phyloP scores from a whole-genome alignment of 2,113 vertebrate genomes.

The Aegotheles bennettii region DNA sequence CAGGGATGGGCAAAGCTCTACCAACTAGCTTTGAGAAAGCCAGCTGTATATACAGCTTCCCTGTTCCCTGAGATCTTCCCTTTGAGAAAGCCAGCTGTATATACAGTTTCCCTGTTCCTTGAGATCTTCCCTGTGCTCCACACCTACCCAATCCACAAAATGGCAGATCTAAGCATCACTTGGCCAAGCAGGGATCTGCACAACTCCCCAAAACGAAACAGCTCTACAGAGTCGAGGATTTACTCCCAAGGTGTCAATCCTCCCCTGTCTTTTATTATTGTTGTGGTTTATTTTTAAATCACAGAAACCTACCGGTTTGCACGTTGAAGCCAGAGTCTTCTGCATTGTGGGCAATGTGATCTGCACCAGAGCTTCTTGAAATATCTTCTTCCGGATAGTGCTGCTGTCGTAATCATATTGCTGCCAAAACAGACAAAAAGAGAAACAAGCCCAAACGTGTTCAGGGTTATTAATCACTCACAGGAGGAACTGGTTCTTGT shows the following conservation, averaged over 20 bases:
- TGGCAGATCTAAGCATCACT: background rate
- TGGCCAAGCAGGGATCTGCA: background rate
- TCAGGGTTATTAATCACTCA: background rate
- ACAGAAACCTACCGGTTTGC: constrained; percentile 79
- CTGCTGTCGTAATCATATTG: constrained; percentile 96
- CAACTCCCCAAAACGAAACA: background rate
- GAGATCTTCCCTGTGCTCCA: background rate
- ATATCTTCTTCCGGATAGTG: constrained; percentile 88
- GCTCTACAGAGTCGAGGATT: background rate
- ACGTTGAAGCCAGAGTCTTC: constrained; percentile 78
- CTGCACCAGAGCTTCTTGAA: constrained; percentile 84
- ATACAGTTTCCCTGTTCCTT: background rate
- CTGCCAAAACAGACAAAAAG: constrained; percentile 70
- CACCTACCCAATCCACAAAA: background rate
- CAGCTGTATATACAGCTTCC: background rate
- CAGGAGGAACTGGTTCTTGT: background rate
- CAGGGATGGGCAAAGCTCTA: background rate
- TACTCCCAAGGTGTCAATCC: background rate
- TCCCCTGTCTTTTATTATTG: background rate
- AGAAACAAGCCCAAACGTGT: background rate
- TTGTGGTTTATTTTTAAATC: background rate
- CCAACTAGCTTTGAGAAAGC: background rate
- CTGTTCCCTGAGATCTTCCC: background rate
- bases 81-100: background rate
- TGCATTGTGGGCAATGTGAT: constrained; percentile 89